Percentiles rank a stretch among this genome's conserved stretches.
These are phyloP conservation scores for Aspidapion aeneum DNA, from an alignment of 2,888 invertebrate genomes.

Conservation along the genomic window DNA sequence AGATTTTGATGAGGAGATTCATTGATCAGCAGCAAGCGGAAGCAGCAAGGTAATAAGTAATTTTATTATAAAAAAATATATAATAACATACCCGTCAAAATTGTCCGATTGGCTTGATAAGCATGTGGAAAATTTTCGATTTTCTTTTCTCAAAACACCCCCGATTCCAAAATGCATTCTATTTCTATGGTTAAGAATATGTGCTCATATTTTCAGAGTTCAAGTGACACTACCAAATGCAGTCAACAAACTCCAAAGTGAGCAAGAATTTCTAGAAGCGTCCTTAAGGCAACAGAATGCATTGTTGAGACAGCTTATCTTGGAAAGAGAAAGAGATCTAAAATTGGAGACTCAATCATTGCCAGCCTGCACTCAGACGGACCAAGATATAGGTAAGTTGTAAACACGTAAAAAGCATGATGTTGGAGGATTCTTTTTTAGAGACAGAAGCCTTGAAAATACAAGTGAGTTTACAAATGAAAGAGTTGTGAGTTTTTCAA, in stretches of 20 bases:
- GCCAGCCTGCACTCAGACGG: constrained; percentile 80
- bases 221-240: constrained; percentile 41
- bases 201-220: constrained; percentile 21
- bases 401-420: too few species aligned
- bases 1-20: constrained; percentile 77
- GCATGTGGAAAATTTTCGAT: too few species aligned
- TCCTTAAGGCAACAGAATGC: constrained; percentile 73
- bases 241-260: constrained; percentile 40
- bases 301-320: constrained; percentile 66
- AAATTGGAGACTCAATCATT: constrained; percentile 80
- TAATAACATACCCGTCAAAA: too few species aligned
- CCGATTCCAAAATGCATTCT: too few species aligned
- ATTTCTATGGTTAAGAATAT: too few species aligned
- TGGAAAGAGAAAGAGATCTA: constrained; percentile 67
- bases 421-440: too few species aligned
- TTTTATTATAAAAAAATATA: constrained; percentile 4
- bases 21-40: constrained; percentile 69
- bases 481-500: too few species aligned
- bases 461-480: too few species aligned
- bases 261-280: constrained; percentile 64
- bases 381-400: constrained; percentile 61
- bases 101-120: too few species aligned
- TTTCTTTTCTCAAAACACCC: too few species aligned
- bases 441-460: too few species aligned
- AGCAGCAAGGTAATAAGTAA: constrained; percentile 30